Evolutionary conservation across 2,888 invertebrate species (phyloP), one percentile per base, ranked within the genome.

Genomic region (Lithosia quadra): DNA sequence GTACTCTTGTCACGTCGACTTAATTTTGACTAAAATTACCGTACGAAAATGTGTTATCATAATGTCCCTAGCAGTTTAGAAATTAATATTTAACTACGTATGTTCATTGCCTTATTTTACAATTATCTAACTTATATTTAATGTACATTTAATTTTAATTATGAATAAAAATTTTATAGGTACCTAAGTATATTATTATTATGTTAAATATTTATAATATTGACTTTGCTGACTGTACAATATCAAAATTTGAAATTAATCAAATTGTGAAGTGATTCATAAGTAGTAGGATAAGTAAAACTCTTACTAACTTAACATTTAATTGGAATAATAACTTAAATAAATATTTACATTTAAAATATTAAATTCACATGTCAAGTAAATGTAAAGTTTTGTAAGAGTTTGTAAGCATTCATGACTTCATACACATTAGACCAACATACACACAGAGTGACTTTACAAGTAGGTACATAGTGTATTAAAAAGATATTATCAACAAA

Each of bases 31-130:
- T 56, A 49, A 49, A 33, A 34, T 69, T 76, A 68, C 61, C 62
- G 64, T 72, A 74, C 60, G 68, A 67, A 70, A 79, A 74, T 63
- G 61, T 68, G 68, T 65, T 75, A 73, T 68, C 70, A 69, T 10
- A 70, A 69, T 66, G 61, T 67, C 66, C 65, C 82, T 77, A 81
- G 82, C 82, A 61, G 56, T 77, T 68, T 65, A 64, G 49, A 79
- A 73, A 70, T 63, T 49, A 76, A 73, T 62, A 58, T 18, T 53
- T 70, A 33, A 34, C 43, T 62, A 33, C 18, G 18, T 62, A 33
- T n/a, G 13, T 49, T n/a, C 28, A 22, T 60, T 59, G 9, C 5
- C 22, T 60, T 65, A 62, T 62, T 21, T 28, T 62, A 67, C 22
- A 67, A 13, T 11, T 34, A n/a, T n/a, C n/a, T n/a, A 62, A 60